Percentiles rank a stretch among this genome's conserved stretches.
phyloP scores from a whole-genome alignment of 2,888 invertebrate genomes.

The Drosophila formosana region DNA sequence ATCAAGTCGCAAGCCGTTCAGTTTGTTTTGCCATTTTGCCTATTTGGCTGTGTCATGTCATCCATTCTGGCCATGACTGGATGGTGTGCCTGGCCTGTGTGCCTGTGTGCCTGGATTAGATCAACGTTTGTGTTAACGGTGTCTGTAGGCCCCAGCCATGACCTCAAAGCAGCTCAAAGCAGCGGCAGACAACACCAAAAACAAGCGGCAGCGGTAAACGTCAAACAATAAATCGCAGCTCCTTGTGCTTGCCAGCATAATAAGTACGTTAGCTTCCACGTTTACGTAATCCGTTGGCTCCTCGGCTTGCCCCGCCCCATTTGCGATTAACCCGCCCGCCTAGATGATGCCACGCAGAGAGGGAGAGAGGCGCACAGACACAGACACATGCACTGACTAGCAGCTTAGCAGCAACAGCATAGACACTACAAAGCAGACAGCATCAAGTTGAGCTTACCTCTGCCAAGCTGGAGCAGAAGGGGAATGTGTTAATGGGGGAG shows the following conservation, averaged over 20 bases:
- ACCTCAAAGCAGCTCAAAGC: conserved; percentile 46
- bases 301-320: conserved; percentile 33
- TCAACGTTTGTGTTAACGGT: conserved; percentile 72
- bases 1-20: conserved; percentile 51
- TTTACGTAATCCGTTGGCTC: conserved; percentile 75
- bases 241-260: conserved; percentile 79
- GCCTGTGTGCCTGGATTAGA: conserved; percentile 67
- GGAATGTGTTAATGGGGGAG: conserved; percentile 5
- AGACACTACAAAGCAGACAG: conserved; percentile 74
- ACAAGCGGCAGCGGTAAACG: conserved; percentile 56
- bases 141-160: conserved; percentile 40
- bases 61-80: conserved; percentile 48
- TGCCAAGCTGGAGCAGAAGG: conserved; percentile 11
- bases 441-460: conserved; percentile 77
- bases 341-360: conserved; percentile 21
- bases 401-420: conserved; percentile 14
- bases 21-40: conserved; percentile 65
- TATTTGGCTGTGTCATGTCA: conserved; percentile 71
- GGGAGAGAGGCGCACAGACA: neutral
- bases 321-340: conserved; percentile 69
- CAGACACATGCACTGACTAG: conserved; percentile 7
- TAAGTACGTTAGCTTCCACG: conserved; percentile 72
- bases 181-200: conserved; percentile 7
- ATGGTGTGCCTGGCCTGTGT: conserved; percentile 24
- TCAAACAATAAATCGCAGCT: conserved; percentile 81